phyloP scores from a whole-genome alignment of 1,140 invertebrate species.

The Heliconius himera region DNA sequence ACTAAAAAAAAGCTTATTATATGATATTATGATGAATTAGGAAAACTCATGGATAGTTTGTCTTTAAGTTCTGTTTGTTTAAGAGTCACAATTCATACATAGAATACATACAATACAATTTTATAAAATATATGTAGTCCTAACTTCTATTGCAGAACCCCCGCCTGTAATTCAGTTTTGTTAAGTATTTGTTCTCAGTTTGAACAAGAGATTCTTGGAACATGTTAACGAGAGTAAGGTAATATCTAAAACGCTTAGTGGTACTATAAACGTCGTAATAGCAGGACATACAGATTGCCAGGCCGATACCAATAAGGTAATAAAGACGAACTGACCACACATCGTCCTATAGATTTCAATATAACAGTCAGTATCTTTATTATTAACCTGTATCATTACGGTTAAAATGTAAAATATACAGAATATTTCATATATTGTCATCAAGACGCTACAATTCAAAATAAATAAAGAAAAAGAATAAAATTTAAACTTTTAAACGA shows the following conservation, averaged over 20 bases:
- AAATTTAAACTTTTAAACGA: too few relatives aligned
- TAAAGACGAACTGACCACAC: conserved; percentile 17
- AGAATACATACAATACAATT: too few relatives aligned
- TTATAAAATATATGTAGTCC: background rate
- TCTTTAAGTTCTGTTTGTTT: too few relatives aligned
- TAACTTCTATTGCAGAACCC: background rate
- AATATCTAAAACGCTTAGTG: conserved; percentile 14
- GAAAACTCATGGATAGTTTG: too few relatives aligned
- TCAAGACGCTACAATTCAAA: too few relatives aligned
- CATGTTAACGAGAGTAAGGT: conserved; percentile 2
- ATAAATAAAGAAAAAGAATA: too few relatives aligned
- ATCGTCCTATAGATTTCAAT: background rate
- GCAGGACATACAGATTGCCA: conserved; percentile 13
- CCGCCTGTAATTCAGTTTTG: background rate
- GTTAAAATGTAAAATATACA: too few relatives aligned
- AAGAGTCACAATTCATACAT: background rate
- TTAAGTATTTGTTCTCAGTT: background rate
- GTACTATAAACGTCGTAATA: conserved; percentile 21
- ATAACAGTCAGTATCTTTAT: background rate
- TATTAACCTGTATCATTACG: background rate
- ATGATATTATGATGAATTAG: too few relatives aligned
- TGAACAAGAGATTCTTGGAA: background rate
- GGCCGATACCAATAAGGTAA: conserved; percentile 8
- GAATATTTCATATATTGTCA: too few relatives aligned
- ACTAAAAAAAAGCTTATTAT: too few relatives aligned